phyloP scores from a whole-genome alignment of 2,888 invertebrate species.

The Calliphora vomitoria region DNA sequence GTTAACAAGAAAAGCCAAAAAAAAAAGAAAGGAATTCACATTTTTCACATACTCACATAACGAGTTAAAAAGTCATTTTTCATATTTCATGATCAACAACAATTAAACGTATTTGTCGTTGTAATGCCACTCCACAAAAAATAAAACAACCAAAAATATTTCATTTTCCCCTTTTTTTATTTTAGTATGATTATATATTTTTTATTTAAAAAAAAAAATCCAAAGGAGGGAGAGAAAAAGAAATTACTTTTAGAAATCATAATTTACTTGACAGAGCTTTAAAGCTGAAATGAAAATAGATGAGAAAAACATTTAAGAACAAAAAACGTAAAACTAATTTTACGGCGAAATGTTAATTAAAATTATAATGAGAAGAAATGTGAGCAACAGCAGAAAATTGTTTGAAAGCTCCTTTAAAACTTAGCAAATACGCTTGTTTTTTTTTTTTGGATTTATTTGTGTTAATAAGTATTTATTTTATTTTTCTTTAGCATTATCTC shows the following conservation, averaged over 20 bases:
- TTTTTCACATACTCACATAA: background rate
- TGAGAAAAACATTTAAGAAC: background rate
- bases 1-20: slow-evolving; percentile 34
- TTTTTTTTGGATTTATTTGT: background rate
- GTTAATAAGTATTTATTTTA: background rate
- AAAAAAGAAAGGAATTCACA: slow-evolving; percentile 27
- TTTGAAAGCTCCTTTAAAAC: background rate
- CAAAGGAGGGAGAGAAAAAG: background rate
- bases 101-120: slow-evolving; percentile 78
- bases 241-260: background rate
- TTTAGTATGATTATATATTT: too few species aligned
- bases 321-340: background rate
- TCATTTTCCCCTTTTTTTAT: background rate
- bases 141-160: slow-evolving; percentile 3
- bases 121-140: slow-evolving; percentile 50
- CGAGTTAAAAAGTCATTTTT: slow-evolving; percentile 68
- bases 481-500: background rate
- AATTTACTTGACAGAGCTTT: background rate
- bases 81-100: slow-evolving; percentile 79
- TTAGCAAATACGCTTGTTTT: background rate
- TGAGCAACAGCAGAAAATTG: background rate
- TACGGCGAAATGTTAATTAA: slow-evolving; percentile 8
- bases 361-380: background rate
- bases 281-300: background rate
- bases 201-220: background rate